A percentile compares a stretch with the other conserved stretches of the same genome.
Conservation (phyloP, 2,797 vertebrate species). For the Schizothorax lantsangensis region DNA sequence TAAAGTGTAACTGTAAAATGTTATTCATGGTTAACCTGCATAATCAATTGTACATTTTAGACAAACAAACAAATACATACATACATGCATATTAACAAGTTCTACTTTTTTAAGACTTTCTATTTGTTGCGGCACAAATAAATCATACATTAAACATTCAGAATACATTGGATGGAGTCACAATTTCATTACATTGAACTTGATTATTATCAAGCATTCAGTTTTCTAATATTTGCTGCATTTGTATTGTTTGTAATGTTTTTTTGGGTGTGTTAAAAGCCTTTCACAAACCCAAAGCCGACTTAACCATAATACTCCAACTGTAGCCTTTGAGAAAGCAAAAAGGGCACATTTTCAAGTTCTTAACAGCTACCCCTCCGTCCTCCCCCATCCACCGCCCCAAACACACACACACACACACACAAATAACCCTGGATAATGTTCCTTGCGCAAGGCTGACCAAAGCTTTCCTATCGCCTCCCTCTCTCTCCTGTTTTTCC, state of each 20-base stretch:
- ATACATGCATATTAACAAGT: background rate
- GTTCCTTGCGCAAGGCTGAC: constrained; percentile 85
- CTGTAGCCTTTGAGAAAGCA: constrained; percentile 72
- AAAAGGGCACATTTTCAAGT: constrained; percentile 74
- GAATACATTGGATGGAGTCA: background rate
- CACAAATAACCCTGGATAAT: constrained; percentile 84
- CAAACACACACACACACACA: background rate
- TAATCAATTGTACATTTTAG: background rate
- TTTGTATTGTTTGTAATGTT: constrained; percentile 50
- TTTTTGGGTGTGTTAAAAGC: constrained; percentile 63
- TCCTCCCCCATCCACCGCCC: background rate
- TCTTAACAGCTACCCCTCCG: constrained; percentile 82
- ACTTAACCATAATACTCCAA: constrained; percentile 77
- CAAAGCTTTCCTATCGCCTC: constrained; percentile 60
- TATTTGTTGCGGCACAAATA: background rate
- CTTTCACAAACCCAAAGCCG: constrained; percentile 71
- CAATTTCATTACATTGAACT: background rate
- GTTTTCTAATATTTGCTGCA: constrained; percentile 14
- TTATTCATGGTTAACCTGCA: background rate
- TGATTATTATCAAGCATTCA: background rate
- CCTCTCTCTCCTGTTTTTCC: constrained; percentile 80
- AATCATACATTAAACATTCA: background rate
- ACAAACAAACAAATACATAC: background rate
- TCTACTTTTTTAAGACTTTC: background rate
- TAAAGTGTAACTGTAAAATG: background rate